Base-by-base conservation (phyloP, 1,140 invertebrate species). In the Acromyrmex charruanus region DNA sequence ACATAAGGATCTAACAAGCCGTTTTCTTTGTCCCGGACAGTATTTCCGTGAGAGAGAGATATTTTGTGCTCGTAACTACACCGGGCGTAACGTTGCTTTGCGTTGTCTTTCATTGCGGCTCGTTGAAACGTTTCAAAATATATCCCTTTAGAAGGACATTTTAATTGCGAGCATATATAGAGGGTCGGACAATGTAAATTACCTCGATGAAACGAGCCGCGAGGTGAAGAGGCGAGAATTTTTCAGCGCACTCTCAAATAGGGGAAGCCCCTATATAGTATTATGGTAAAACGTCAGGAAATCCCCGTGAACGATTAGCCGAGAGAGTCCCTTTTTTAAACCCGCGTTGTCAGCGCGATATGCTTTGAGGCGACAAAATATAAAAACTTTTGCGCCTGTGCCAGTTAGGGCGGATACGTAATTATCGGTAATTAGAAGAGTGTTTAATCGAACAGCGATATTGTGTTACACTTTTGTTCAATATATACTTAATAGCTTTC, bases 241-340 rank as follows among this genome's bases (percentile, higher is more conserved):
- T 86, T 84, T 75, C 68, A 84, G 25, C n/a, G 53, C 35, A 14
- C 51, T 25, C 55, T 44, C 66, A 14, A 31, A 66, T 16, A 4
- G 59, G 51, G 59, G 53, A 66, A 51, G 75, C 58, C 35, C 72
- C 59, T 16, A 51, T 51, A 21, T 39, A 61, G 61, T 81, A 44
- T 85, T 85, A 79, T 53, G 49, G 25, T 66, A 59, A 85, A 81
- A 66, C 49, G 55, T 14, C 49, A 49, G 61, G 31, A 77, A 85
- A 86, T 86, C n/a, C 61, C 31, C 39, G 39, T 72, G 61, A 63
- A 71, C 66, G 28, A 81, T 86, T 59, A 77, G n/a, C 59, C 72
- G 66, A 87, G 59, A 87, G 59, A 87, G 59, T 77, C 51, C 66
- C 66, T 35, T 58, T 77, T 82, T 74, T 89, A 90, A 89, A 61